Conservation (phyloP, 1,140 invertebrate genomes). For the Pachypsylla venusta region DNA sequence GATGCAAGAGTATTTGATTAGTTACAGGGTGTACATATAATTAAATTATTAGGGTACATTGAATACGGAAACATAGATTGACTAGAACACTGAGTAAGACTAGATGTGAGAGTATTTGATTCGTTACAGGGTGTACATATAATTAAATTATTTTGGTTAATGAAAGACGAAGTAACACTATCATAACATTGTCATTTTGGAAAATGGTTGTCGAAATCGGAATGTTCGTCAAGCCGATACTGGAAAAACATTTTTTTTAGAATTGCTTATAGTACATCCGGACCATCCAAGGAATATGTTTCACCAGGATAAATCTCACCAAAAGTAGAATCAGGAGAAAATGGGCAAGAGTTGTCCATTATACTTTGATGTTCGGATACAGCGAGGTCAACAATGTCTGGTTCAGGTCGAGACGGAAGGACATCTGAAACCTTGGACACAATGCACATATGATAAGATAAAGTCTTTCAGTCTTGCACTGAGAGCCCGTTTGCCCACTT, state of each 20-base stretch:
- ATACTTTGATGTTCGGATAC: not conserved
- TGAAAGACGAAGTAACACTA: not conserved
- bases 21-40: not conserved
- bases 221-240: no score
- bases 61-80: no score
- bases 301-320: not conserved
- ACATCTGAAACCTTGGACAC: no score
- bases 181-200: no score
- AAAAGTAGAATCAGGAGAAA: not conserved
- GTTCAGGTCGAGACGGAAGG: not conserved
- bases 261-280: no score
- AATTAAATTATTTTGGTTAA: not conserved
- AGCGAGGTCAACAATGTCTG: not conserved
- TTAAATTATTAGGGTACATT: no score
- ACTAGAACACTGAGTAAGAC: not conserved
- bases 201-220: no score
- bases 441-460: not conserved
- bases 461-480: not conserved
- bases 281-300: no score
- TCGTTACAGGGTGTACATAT: not conserved
- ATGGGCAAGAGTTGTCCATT: not conserved
- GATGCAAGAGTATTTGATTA: not conserved
- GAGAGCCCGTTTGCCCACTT: not conserved
- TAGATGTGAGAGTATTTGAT: not conserved
- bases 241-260: no score